Evolutionary conservation across 1,140 invertebrate species (phyloP).

Genomic region (Rhopalosiphum maidis): DNA sequence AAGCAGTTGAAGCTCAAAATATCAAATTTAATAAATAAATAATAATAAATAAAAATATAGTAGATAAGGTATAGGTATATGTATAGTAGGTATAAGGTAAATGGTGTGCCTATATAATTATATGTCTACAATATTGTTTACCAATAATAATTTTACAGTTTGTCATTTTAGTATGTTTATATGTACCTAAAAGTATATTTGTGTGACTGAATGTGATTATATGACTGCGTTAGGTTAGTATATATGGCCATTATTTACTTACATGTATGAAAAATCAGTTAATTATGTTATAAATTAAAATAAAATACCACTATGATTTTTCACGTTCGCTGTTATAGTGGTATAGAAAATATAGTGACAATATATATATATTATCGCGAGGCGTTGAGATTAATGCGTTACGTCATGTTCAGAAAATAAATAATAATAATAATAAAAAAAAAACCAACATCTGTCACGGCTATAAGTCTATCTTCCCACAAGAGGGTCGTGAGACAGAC

Average conservation of each 20-base stretch:
- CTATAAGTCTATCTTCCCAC: conserved; percentile 35
- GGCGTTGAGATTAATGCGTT: conserved; percentile 25
- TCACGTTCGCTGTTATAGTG: not conserved
- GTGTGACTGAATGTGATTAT: no score
- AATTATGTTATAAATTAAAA: conserved; percentile 8
- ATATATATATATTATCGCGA: not conserved
- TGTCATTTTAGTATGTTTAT: not conserved
- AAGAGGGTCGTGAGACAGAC: conserved; percentile 53
- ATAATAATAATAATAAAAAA: conserved; percentile 43
- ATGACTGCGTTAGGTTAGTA: no score
- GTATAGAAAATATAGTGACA: not conserved
- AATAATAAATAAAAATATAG: no score
- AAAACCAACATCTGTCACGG: conserved; percentile 46
- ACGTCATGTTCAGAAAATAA: conserved; percentile 35
- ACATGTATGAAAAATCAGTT: not conserved
- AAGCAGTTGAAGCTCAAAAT: no score
- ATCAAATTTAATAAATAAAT: no score
- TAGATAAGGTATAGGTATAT: no score
- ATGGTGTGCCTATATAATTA: not conserved
- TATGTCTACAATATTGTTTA: not conserved
- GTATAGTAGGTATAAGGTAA: no score
- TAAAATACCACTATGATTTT: not conserved
- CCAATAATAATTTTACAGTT: not conserved
- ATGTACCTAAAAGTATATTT: no score
- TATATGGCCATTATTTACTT: not conserved